Evolutionary conservation across 2,797 vertebrate genomes (phyloP), one percentile per base, ranked within the genome.

Genomic region (Girardinus metallicus): DNA sequence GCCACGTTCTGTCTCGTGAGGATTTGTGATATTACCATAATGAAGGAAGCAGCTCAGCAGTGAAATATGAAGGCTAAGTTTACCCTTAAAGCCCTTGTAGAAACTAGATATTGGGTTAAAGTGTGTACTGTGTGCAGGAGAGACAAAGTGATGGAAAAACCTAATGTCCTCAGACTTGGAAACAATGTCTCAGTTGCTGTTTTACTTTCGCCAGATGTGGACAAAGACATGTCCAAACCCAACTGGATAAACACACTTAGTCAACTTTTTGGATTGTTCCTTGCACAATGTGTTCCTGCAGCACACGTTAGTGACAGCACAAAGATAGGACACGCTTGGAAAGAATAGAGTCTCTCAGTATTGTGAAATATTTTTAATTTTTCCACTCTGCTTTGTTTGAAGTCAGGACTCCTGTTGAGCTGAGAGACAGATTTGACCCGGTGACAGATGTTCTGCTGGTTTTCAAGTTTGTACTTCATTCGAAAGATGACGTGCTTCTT

Each of bases 141-240:
- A 83, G 26, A 51, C 49, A 76, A 80, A 83, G 80, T 80, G 80
- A 86, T 73, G 44, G 60, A 76, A 72, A 84, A 80, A 82, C 78
- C 75, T 57, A 64, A 64, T 51, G 31, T 60, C 53, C 76, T 41
- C 73, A 70, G 44, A 41, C 83, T 75, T 73, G 12, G 77, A 68
- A 46, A 60, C 47, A 29, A 53, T 13, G 13, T 43, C 51, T 68
- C 46, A 41, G n/a, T 29, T 47, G 47, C 44, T 41, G 74, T 71
- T 66, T 76, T 36, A 47, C 6, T 68, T 68, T 41, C 0, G 2
- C 74, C 55, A 23, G n/a, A 62, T 46, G 15, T 26, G 18, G 51
- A 74, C 13, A n/a, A 74, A 55, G 23, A 57, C 34, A 29, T 46
- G 13, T 75, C 34, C 51, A 53, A 39, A 51, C 10, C 1, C 36